These are phyloP conservation scores for Mus minutoides DNA, from an alignment of 2,797 vertebrate species.

Conservation along the genomic window DNA sequence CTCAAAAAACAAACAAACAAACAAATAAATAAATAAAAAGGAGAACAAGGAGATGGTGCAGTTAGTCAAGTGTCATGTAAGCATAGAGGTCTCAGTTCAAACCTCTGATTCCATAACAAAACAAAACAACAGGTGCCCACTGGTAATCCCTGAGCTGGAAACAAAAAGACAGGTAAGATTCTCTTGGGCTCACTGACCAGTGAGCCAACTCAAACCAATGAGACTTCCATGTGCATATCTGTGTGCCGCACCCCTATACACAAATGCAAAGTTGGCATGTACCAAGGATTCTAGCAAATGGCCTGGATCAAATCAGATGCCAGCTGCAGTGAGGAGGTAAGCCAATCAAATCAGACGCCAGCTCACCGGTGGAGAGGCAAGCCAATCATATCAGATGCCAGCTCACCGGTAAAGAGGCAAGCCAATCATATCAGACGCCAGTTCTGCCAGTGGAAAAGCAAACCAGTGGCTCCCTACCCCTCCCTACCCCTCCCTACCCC, in stretches of 20 bases:
- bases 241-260: neutral
- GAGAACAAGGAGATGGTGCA: neutral
- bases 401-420: rapidly evolving
- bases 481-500: neutral
- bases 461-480: rapidly evolving
- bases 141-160: neutral
- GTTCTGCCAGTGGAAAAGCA: rapidly evolving
- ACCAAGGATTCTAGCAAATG: neutral
- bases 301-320: neutral
- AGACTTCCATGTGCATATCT: neutral
- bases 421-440: neutral
- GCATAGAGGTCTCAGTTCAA: neutral
- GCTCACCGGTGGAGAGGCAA: rapidly evolving
- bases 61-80: neutral
- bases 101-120: neutral
- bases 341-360: neutral
- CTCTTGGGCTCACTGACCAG: neutral
- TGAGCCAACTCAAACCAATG: neutral
- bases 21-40: no score
- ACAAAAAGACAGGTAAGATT: neutral
- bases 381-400: neutral
- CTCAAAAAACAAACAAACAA: no score
- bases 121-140: neutral
- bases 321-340: rapidly evolving
- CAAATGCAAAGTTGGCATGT: neutral